phyloP scores from a whole-genome alignment of 2,797 vertebrate genomes.

The Alauda arvensis region DNA sequence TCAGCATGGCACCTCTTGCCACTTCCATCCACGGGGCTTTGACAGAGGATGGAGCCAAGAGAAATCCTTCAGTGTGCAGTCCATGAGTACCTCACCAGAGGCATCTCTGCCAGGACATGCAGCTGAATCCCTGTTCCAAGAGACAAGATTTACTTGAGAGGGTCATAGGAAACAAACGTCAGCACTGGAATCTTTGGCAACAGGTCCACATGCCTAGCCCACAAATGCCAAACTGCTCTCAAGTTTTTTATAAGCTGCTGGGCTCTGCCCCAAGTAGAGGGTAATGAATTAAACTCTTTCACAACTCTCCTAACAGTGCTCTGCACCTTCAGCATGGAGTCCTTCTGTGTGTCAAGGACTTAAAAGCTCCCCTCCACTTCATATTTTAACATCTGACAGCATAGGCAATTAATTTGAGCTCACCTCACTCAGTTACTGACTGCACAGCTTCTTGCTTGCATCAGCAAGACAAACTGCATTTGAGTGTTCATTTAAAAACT shows the following conservation, averaged over 20 bases:
- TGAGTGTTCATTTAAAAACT: neutral
- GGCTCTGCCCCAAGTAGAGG: neutral
- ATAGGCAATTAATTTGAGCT: neutral
- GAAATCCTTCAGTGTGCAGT: neutral
- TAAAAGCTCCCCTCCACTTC: neutral
- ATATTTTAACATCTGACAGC: slow-evolving; percentile 10
- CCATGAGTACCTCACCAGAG: neutral
- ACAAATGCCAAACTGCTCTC: neutral
- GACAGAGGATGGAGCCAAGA: neutral
- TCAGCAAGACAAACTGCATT: neutral
- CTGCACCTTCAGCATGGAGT: neutral
- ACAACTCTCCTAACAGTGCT: neutral
- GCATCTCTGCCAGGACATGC: neutral
- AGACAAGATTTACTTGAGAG: neutral
- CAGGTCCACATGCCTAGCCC: rapidly evolving
- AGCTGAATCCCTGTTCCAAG: neutral
- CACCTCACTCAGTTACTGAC: neutral
- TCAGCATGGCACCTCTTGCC: neutral
- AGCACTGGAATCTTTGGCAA: slow-evolving; percentile 18
- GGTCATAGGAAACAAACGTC: neutral
- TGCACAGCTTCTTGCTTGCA: neutral
- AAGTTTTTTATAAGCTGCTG: neutral
- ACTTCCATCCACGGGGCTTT: neutral
- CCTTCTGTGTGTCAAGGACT: neutral
- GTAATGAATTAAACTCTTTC: neutral